Conservation (phyloP, 2,113 vertebrate species). For the Microtus pennsylvanicus region DNA sequence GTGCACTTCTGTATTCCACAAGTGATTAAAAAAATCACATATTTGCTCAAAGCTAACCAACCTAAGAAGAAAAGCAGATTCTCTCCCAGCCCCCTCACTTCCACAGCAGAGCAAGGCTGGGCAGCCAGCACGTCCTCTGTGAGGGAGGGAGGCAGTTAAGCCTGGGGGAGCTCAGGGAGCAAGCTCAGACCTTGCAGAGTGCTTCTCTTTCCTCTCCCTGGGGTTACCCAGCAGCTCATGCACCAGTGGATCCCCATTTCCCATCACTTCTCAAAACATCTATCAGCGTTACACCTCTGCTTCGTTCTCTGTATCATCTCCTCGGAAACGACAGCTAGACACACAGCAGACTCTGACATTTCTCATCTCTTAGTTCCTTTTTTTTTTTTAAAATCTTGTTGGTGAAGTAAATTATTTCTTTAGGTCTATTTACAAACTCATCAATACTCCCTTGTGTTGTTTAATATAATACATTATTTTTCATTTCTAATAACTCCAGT, state of each 20-base stretch:
- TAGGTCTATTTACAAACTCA: background rate
- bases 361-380: background rate
- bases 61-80: constrained; percentile 36
- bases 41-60: constrained; percentile 70
- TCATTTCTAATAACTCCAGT: background rate
- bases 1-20: constrained; percentile 41
- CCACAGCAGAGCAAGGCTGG: background rate
- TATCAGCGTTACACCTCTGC: background rate
- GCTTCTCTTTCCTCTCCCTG: background rate
- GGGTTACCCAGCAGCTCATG: background rate
- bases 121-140: background rate
- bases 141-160: background rate
- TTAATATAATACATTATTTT: background rate
- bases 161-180: background rate
- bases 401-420: background rate
- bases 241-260: background rate
- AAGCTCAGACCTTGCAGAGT: too few relatives aligned
- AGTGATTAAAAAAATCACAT: constrained; percentile 67
- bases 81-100: background rate
- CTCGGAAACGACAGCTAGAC: background rate
- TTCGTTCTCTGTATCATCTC: background rate
- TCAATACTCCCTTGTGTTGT: background rate
- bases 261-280: background rate
- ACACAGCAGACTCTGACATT: background rate
- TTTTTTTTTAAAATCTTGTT: background rate